phyloP scores from a whole-genome alignment of 53 echinoderm and acorn worm genomes.

The Paracentrotus lividus region DNA sequence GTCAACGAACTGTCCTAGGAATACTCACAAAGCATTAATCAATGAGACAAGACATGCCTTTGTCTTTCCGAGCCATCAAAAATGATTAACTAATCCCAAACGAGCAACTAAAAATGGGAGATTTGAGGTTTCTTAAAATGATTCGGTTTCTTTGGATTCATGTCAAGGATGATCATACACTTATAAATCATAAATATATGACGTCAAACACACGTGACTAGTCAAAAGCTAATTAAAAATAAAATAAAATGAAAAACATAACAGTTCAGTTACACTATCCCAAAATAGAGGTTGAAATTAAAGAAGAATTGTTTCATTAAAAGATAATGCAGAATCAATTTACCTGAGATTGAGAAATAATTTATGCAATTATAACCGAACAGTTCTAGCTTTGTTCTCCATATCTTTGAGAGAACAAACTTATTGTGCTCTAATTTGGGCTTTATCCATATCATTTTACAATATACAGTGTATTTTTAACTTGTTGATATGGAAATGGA shows the following conservation, averaged over 20 bases:
- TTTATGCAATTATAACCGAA: not conserved
- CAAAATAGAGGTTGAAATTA: not conserved
- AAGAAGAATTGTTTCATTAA: not conserved
- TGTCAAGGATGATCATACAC: not conserved
- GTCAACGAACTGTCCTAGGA: conserved; percentile 13
- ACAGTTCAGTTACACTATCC: not conserved
- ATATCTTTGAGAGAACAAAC: not conserved
- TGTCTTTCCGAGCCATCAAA: not conserved
- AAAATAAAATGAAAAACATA: not conserved
- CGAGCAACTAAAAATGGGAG: not conserved
- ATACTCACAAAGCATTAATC: conserved; percentile 24
- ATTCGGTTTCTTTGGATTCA: not conserved
- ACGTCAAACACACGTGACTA: not conserved
- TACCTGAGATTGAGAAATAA: conserved; percentile 22
- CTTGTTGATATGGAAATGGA: too few relatives aligned
- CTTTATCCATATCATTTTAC: too few relatives aligned
- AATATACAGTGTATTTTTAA: too few relatives aligned
- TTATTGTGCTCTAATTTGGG: too few relatives aligned
- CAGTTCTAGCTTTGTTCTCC: not conserved
- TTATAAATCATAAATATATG: not conserved
- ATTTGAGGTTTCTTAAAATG: not conserved
- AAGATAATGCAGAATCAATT: not conserved
- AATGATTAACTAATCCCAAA: not conserved
- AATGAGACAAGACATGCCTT: not conserved
- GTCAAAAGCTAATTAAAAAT: not conserved